These are phyloP conservation scores for Scaptomyza graminum DNA, from an alignment of 1,140 invertebrate genomes.

Conservation along the genomic window DNA sequence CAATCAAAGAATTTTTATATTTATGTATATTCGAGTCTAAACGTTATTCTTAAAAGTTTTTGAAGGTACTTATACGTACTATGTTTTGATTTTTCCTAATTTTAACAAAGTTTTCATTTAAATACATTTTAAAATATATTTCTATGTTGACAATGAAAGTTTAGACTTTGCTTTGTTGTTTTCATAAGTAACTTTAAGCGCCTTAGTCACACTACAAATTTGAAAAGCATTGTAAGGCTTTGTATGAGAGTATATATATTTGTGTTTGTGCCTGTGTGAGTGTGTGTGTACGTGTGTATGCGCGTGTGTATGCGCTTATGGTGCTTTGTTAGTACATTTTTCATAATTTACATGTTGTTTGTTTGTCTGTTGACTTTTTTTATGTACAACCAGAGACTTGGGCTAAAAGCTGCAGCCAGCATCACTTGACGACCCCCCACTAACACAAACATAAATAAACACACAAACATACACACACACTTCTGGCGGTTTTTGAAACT, in stretches of 20 bases:
- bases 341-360: conserved; percentile 80
- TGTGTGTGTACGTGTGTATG: conserved; percentile 11
- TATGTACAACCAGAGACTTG: conserved; percentile 75
- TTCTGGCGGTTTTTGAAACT: conserved; percentile 50
- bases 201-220: conserved; percentile 6
- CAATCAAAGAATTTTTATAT: background rate
- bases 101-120: too few species aligned
- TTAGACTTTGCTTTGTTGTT: too few species aligned
- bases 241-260: background rate
- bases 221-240: conserved; percentile 9
- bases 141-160: too few species aligned
- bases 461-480: background rate
- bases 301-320: conserved; percentile 41
- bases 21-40: background rate
- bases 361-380: conserved; percentile 80
- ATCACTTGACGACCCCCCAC: background rate
- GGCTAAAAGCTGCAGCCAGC: conserved; percentile 69
- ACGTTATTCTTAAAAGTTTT: background rate
- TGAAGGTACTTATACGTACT: too few species aligned
- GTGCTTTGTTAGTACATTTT: conserved; percentile 79
- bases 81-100: too few species aligned
- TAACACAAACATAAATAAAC: background rate
- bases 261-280: background rate
- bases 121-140: too few species aligned
- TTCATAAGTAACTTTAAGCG: background rate